Base-by-base conservation (phyloP, 2,113 vertebrate genomes). In the Anser cygnoides region DNA sequence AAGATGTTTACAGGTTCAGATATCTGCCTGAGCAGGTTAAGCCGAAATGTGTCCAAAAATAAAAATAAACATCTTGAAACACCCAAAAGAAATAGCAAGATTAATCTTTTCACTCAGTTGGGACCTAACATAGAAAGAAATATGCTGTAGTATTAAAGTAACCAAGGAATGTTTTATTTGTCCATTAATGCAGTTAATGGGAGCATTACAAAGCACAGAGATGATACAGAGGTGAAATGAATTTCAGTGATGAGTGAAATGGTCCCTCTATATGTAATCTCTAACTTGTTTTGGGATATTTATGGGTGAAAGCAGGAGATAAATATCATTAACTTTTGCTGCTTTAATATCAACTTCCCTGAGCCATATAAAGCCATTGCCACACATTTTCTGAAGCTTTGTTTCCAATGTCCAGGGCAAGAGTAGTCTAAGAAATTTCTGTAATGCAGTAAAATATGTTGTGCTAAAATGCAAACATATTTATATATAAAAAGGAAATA, bases 201-300 rank as follows among this genome's bases (percentile, higher is more conserved):
- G 59, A 79, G 41, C 44, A 73, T 37, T 79, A 54, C 67, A 91
- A 94, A 85, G n/a, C 68, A 86, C 9, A 93, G 59, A 55, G 59
- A 85, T 81, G 68, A 73, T 74, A 77, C 55, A 87, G 37, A 88
- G 59, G 41, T 95, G 79, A 83, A 83, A 93, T 90, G 68, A 88
- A 94, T 96, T 90, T 93, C 82, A 84, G 59, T 71, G 50, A 63
- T 55, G 54, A 67, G 58, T 87, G 71, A 95, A 88, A 94, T 77
- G 46, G 37, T 90, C 68, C 73, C 37, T 90, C 50, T 63, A 7
- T 77, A 23, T 58, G 44, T 54, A 87, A 76, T 70, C 59, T 71
- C 82, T 90, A 46, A 13, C 59, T 46, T 81, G 59, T 87, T 33
- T 59, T 67, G n/a, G 29, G 63, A 23, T 86, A 70, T 71, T 93